These are phyloP conservation scores for Anableps anableps DNA, from an alignment of 2,797 vertebrate genomes.

Conservation along the genomic window DNA sequence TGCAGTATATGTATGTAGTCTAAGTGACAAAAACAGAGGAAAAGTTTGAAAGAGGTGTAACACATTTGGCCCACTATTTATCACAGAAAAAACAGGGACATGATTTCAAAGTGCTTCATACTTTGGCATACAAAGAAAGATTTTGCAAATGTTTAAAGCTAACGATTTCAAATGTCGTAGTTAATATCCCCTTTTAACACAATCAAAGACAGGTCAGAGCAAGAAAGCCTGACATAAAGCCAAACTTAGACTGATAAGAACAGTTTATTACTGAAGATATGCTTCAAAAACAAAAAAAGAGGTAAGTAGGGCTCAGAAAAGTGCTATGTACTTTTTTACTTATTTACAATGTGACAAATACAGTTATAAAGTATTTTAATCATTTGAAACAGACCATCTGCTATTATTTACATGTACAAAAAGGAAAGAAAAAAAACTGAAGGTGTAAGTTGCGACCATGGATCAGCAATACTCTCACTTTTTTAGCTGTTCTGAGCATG, in stretches of 20 bases:
- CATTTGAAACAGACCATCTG: constrained; percentile 30
- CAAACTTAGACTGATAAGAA: constrained; percentile 2
- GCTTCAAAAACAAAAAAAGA: constrained; percentile 35
- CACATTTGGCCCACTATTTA: constrained; percentile 62
- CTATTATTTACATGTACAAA: constrained; percentile 51
- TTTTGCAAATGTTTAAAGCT: constrained; percentile 32
- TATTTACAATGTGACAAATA: constrained; percentile 43
- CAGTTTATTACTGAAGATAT: not conserved
- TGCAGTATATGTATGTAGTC: not conserved
- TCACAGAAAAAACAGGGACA: constrained; percentile 23
- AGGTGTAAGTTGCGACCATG: constrained; percentile 25
- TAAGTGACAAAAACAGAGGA: constrained; percentile 24
- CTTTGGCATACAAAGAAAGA: constrained; percentile 51
- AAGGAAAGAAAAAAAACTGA: constrained; percentile 16
- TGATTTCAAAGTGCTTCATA: constrained; percentile 45
- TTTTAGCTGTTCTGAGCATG: constrained; percentile 22
- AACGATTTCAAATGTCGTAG: not conserved
- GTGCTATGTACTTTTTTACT: constrained; percentile 20
- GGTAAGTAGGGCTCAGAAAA: constrained; percentile 15
- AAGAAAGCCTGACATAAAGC: constrained; percentile 6
- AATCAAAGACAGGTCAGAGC: not conserved
- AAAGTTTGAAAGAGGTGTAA: constrained; percentile 11
- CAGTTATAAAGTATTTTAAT: constrained; percentile 14
- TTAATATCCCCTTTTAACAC: constrained; percentile 12
- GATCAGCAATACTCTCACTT: constrained; percentile 16